Percentiles rank a stretch among this genome's conserved stretches.
phyloP scores from a whole-genome alignment of 2,797 vertebrate genomes.

The Melanotaenia trifasciata region DNA sequence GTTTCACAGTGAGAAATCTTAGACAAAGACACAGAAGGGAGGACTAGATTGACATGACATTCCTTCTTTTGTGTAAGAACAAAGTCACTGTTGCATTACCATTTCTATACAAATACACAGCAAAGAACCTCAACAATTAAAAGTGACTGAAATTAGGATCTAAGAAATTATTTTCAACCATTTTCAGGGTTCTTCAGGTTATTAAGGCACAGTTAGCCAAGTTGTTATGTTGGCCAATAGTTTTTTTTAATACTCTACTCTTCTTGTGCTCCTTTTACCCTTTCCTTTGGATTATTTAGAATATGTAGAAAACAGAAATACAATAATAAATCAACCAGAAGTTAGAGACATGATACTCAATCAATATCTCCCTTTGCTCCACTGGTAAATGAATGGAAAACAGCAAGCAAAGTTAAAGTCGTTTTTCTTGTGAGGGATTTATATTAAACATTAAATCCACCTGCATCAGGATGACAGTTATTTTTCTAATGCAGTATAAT shows the following conservation, averaged over 20 bases:
- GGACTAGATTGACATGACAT: constrained; percentile 42
- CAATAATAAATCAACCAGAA: constrained; percentile 17
- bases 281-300: constrained; percentile 3
- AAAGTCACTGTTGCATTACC: constrained; percentile 11
- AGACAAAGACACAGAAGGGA: constrained; percentile 20
- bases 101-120: background rate
- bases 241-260: background rate
- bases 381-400: constrained; percentile 15
- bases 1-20: constrained; percentile 24
- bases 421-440: constrained; percentile 12
- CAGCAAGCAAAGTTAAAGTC: constrained; percentile 28
- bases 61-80: constrained; percentile 38
- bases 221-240: background rate
- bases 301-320: background rate
- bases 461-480: constrained; percentile 1
- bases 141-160: background rate
- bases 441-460: constrained; percentile 7
- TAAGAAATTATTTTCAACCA: background rate
- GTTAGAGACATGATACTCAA: constrained; percentile 6
- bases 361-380: constrained; percentile 12
- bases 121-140: background rate
- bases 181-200: background rate
- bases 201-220: background rate
- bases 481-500: constrained; percentile 20
- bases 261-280: background rate